phyloP scores from a whole-genome alignment of 1,140 invertebrate genomes.

The Prorops nasuta region DNA sequence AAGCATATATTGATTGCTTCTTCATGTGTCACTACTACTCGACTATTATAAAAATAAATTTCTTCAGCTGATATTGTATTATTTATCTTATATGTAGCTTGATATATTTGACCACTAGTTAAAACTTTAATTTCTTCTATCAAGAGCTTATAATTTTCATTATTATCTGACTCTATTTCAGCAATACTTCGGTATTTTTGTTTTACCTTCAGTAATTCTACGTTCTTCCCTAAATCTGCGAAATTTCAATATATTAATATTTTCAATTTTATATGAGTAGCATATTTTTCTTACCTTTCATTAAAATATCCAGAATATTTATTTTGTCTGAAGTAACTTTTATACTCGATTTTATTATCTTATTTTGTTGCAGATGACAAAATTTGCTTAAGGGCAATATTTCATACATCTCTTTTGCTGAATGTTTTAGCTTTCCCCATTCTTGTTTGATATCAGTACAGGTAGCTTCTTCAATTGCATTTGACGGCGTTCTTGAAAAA shows the following conservation, averaged over 20 bases:
- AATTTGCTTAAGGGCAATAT: slow-evolving; percentile 2
- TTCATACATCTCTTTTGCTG: slow-evolving; percentile 7
- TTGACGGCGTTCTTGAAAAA: neutral
- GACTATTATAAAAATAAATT: neutral
- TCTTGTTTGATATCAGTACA: slow-evolving; percentile 14
- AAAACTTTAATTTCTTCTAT: neutral
- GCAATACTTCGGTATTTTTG: neutral
- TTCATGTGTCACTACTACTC: neutral
- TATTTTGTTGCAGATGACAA: slow-evolving; percentile 5
- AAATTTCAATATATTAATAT: neutral
- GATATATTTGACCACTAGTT: neutral
- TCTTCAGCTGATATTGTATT: neutral
- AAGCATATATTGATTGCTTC: neutral
- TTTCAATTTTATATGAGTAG: no score
- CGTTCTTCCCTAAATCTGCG: neutral
- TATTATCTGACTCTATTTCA: neutral
- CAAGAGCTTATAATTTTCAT: neutral
- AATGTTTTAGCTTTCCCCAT: slow-evolving; percentile 10
- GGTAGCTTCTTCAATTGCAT: slow-evolving; percentile 2
- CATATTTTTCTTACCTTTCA: no score
- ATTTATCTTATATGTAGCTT: neutral
- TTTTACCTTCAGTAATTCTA: neutral
- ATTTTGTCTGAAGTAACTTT: slow-evolving; percentile 1
- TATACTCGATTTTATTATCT: neutral
- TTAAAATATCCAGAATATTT: no score